phyloP scores from a whole-genome alignment of 2,888 invertebrate species.

The Anagyrus pseudococci region DNA sequence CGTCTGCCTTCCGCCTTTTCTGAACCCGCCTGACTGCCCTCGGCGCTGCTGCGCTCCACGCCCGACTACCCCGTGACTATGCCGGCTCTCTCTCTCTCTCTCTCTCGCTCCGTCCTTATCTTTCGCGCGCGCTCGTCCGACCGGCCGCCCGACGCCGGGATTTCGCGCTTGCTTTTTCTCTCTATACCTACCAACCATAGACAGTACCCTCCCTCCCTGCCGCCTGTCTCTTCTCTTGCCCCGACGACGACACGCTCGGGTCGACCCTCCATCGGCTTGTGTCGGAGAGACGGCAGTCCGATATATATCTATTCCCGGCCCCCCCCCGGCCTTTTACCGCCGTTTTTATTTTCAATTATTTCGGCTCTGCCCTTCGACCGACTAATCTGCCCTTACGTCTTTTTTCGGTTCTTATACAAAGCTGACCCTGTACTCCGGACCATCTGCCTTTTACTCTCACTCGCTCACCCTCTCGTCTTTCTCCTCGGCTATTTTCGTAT shows the following conservation, averaged over 20 bases:
- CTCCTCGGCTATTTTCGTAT: too few relatives aligned
- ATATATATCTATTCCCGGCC: slow-evolving; percentile 32
- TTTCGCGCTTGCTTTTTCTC: slow-evolving; percentile 38
- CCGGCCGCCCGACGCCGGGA: too few relatives aligned
- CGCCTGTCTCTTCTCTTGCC: slow-evolving; percentile 21
- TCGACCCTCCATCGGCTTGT: not conserved
- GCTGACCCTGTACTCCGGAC: too few relatives aligned
- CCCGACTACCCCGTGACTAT: slow-evolving; percentile 43
- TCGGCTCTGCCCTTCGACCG: slow-evolving; percentile 11
- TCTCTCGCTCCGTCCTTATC: slow-evolving; percentile 36
- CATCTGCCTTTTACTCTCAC: too few relatives aligned
- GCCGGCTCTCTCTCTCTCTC: slow-evolving; percentile 44
- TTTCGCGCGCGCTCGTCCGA: slow-evolving; percentile 25
- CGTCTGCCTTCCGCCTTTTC: slow-evolving; percentile 58
- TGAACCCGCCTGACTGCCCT: slow-evolving; percentile 40
- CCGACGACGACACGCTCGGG: too few relatives aligned
- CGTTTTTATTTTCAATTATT: slow-evolving; percentile 37
- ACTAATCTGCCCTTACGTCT: not conserved
- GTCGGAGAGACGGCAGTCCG: slow-evolving; percentile 9
- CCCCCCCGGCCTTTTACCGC: slow-evolving; percentile 30
- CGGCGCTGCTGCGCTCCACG: too few relatives aligned
- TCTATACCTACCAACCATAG: too few relatives aligned
- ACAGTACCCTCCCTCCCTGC: slow-evolving; percentile 38
- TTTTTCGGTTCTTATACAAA: not conserved
- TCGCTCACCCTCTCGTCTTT: too few relatives aligned